Percentiles rank a stretch among this genome's conserved stretches.
Conservation (phyloP, 2,113 vertebrate genomes). For the Oncorhynchus nerka region DNA sequence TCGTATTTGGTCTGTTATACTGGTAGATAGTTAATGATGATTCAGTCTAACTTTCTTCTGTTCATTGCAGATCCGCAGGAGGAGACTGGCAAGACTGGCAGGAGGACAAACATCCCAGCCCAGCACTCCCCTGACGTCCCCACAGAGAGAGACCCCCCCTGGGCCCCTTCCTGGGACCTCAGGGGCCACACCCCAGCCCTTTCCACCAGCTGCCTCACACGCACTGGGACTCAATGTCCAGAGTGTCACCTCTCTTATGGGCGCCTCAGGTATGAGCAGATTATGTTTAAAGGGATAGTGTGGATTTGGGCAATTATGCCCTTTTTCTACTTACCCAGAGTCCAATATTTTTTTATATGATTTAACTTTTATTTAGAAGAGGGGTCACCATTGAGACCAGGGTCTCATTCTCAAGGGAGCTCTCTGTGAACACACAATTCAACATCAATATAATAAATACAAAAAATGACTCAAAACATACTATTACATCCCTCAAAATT, state of each 20-base stretch:
- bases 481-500: too few relatives aligned
- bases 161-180: conserved; percentile 85
- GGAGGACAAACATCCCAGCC: conserved; percentile 93
- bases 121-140: conserved; percentile 86
- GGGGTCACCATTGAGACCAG: too few relatives aligned
- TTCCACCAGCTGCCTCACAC: conserved; percentile 84
- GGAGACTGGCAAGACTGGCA: conserved; percentile 90
- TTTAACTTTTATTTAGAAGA: too few relatives aligned
- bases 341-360: too few relatives aligned
- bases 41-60: background rate
- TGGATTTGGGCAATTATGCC: too few relatives aligned
- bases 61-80: conserved; percentile 84
- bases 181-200: conserved; percentile 71
- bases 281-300: background rate
- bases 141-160: conserved; percentile 93
- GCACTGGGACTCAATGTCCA: conserved; percentile 87
- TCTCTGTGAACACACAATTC: too few relatives aligned
- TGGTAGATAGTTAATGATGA: background rate
- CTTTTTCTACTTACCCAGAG: too few relatives aligned
- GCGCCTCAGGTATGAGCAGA: conserved; percentile 83
- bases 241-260: conserved; percentile 92
- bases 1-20: too few relatives aligned
- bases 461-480: too few relatives aligned
- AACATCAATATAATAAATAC: too few relatives aligned
- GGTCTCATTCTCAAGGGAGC: too few relatives aligned